Base-by-base conservation (phyloP, 2,113 vertebrate genomes). In the Centrocercus urophasianus region DNA sequence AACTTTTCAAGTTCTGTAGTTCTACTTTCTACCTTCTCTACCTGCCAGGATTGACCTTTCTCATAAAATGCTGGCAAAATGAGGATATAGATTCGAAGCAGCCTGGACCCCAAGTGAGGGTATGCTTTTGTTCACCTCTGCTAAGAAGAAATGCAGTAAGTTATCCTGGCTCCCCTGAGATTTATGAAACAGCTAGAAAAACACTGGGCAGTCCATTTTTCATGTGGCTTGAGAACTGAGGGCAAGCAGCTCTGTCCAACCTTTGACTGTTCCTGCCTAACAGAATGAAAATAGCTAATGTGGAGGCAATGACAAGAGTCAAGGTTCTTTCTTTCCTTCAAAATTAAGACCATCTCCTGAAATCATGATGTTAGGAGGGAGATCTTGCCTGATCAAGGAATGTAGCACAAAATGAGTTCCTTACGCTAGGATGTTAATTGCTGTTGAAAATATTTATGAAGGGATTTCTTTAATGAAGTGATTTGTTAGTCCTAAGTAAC, bases 401-500 rank as follows among this genome's bases (percentile, higher is more conserved):
- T 73, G 59, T 1, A 3, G 48, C 18, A 45, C 60, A 32, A 95
- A 86, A 67, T 21, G 24, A 85, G 24, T 76, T 89, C 64, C 38
- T 86, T 89, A 47, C 16, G 1, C 75, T 20, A 71, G 25, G 67
- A 79, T 0, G 0, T 79, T 86, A 77, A 73, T 93, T 97, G 77
- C 83, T 91, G 13, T 76, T 95, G 90, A 83, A 93, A 72, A 89
- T 90, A 82, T 94, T 93, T 91, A 97, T 0, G 0, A 94, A 93
- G 0, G 8, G 80, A 18, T 34, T 95, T 84, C 19, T 89, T 93
- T 71, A 87, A 95, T 83, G 88, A 88, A 92, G 90, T 94, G 87
- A 88, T 93, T 95, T 96, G 84, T 95, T 93, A 54, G 78, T 95
- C 93, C 79, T 73, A 87, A 96, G 86, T 93, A 95, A 95, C 85